Percentiles rank a stretch among this genome's conserved stretches.
phyloP scores from a whole-genome alignment of 2,113 vertebrate genomes.

The Trochalopteron elliotii region DNA sequence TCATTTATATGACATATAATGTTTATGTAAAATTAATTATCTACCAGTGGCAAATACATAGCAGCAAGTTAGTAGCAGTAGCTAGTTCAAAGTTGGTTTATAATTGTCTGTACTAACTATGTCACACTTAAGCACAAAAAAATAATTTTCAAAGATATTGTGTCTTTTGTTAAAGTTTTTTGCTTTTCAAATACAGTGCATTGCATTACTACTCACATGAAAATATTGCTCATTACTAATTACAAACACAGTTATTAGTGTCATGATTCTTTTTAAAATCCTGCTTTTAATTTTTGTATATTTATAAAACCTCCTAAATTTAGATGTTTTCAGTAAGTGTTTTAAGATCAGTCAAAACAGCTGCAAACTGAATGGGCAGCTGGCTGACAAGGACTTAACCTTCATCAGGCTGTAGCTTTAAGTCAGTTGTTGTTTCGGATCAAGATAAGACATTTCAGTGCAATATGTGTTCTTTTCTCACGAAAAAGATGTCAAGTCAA shows the following conservation, averaged over 20 bases:
- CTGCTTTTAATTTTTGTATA: background rate
- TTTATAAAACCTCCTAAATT: background rate
- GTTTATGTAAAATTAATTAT: background rate
- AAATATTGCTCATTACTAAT: background rate
- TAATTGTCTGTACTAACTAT: background rate
- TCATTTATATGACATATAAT: background rate
- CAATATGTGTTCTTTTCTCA: background rate
- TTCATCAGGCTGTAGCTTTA: background rate
- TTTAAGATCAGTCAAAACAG: background rate
- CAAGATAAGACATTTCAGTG: background rate
- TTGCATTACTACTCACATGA: background rate
- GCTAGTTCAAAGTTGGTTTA: background rate
- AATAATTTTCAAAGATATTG: background rate
- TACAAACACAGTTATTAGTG: background rate
- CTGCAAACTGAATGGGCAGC: background rate
- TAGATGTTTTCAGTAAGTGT: background rate
- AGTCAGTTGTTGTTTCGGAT: background rate
- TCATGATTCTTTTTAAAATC: background rate
- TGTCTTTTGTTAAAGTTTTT: background rate
- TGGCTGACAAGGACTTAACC: background rate
- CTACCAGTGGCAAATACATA: background rate
- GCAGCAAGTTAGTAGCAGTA: background rate
- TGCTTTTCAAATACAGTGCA: background rate
- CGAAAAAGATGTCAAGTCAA: background rate
- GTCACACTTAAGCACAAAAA: background rate